Evolutionary conservation across 35 echinoderm and acorn worm species (phyloP).

Genomic region (Heliocidaris tuberculata): DNA sequence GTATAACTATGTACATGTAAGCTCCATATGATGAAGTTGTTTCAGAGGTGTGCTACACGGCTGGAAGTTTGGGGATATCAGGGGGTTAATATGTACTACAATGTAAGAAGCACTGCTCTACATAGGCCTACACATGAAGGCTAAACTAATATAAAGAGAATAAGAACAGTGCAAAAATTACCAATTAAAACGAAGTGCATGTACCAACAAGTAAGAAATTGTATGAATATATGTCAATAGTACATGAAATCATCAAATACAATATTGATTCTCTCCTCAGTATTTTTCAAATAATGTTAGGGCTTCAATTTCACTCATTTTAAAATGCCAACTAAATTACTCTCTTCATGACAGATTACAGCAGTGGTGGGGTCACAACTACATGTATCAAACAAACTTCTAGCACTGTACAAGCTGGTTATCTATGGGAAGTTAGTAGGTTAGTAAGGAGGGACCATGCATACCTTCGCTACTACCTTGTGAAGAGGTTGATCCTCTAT

Average conservation of each 20-base stretch:
- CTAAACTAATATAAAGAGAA: no score
- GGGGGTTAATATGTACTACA: neutral
- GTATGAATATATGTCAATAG: no score
- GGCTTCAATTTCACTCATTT: no score
- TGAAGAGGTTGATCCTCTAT: constrained; percentile 35
- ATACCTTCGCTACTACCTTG: constrained; percentile 52
- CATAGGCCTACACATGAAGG: no score
- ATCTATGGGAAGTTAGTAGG: constrained; percentile 3
- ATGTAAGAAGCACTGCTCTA: no score
- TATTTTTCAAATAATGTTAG: no score
- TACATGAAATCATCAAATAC: no score
- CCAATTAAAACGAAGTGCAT: no score
- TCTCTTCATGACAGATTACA: neutral
- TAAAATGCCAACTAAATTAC: neutral
- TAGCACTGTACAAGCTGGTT: neutral
- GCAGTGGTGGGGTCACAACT: neutral
- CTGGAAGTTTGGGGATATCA: neutral
- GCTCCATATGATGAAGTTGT: neutral
- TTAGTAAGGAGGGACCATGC: constrained; percentile 39
- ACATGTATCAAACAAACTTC: neutral
- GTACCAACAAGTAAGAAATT: no score
- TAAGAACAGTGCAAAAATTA: no score
- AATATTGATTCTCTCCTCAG: no score
- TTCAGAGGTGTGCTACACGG: neutral
- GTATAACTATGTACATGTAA: no score